Percentiles rank a stretch among this genome's conserved stretches.
These are phyloP conservation scores for Benthosema pterotum DNA, from an alignment of 2,797 vertebrate species.

Conservation along the genomic window DNA sequence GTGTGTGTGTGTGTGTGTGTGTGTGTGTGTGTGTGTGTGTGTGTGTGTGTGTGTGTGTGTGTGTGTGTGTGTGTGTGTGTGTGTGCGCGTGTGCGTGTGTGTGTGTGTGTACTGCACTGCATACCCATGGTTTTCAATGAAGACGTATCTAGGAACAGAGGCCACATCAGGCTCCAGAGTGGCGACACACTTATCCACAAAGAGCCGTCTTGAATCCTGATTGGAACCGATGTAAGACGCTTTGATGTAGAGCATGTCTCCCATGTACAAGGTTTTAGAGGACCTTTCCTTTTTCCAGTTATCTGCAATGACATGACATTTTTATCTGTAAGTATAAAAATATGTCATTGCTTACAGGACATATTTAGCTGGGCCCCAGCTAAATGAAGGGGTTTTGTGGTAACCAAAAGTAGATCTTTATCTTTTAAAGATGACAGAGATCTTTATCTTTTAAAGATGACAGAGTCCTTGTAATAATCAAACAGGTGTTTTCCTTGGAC, in stretches of 20 bases:
- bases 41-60: background rate
- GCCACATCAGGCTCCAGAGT: conserved; percentile 42
- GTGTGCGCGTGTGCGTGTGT: too few relatives aligned
- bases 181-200: conserved; percentile 53
- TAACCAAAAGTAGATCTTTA: too few relatives aligned
- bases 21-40: too few relatives aligned
- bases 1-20: too few relatives aligned
- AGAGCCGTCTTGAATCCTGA: conserved; percentile 15
- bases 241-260: conserved; percentile 50
- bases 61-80: background rate
- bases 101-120: too few relatives aligned
- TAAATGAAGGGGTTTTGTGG: too few relatives aligned
- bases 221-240: conserved; percentile 33
- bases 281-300: conserved; percentile 40
- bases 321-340: background rate
- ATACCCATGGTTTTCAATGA: conserved; percentile 57
- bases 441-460: too few relatives aligned
- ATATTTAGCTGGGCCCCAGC: too few relatives aligned
- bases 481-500: too few relatives aligned
- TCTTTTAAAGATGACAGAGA: too few relatives aligned
- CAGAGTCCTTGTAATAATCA: too few relatives aligned
- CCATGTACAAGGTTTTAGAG: conserved; percentile 40
- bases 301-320: conserved; percentile 20
- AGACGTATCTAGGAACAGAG: conserved; percentile 56
- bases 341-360: too few relatives aligned